Base-by-base conservation (phyloP, 2,113 vertebrate genomes). In the Mustela nigripes region DNA sequence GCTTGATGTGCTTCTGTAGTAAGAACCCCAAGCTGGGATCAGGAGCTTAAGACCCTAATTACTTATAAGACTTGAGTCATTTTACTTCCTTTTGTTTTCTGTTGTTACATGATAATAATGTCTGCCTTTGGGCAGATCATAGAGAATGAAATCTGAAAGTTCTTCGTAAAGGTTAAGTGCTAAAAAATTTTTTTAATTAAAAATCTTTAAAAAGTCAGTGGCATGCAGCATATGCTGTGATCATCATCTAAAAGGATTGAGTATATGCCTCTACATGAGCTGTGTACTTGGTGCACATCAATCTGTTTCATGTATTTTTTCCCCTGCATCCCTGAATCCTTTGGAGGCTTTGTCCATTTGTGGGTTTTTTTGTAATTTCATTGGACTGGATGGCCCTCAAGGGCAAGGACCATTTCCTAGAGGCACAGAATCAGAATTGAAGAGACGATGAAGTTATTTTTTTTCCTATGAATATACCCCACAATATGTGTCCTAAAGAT, bases 81-180 rank as follows among this genome's bases (percentile, higher is more conserved):
- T 95, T 87, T 86, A 56, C 84, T 16, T 90, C 62, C 80, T 22
- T 90, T 22, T 67, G 5, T 93, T 93, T 94, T 82, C 60, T 92
- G 22, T 88, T 92, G 63, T 95, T 97, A 93, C 96, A 62, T 53
- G 19, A 65, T 79, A 53, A 86, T 84, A 33, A 22, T 50, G 4
- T 56, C 63, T 76, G 50, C 42, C 19, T 82, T 36, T 56, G 80
- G 65, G 8, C 36, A 84, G 33, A 69, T 91, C 50, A 60, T 84
- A 31, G 48, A 94, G 88, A 73, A 90, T 94, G 60, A 94, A 97
- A 85, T 89, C 19, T 39, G 8, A 96, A 97, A 79, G 60, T 62
- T 62, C 60, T 96, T 94, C 76, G n/a, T 88, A 79, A 58, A 58
- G 58, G 58, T 58, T 58, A 58, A 58, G 21, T 58, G 58, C 58